Conservation (phyloP, 2,888 invertebrate genomes). For the Diogma glabrata region DNA sequence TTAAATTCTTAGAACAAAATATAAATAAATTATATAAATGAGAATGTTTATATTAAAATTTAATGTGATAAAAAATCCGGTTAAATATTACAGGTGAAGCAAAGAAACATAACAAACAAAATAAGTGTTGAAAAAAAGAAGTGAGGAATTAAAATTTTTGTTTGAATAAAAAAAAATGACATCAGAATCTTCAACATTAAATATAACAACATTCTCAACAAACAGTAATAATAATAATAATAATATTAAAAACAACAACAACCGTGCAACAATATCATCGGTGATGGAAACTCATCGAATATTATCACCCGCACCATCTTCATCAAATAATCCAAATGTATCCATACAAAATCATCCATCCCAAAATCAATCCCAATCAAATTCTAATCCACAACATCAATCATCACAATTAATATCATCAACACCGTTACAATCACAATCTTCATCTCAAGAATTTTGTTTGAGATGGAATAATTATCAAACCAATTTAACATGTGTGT, state of each 20-base stretch:
- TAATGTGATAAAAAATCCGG: conserved; percentile 6
- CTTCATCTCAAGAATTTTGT: conserved; percentile 70
- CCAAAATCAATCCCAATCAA: not conserved
- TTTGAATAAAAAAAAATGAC: conserved; percentile 20
- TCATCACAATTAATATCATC: conserved; percentile 21
- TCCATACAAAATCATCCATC: not conserved
- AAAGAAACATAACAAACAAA: conserved; percentile 7
- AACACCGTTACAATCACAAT: conserved; percentile 9
- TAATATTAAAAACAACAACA: too few relatives aligned
- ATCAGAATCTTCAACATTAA: conserved; percentile 22
- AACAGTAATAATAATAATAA: too few relatives aligned
- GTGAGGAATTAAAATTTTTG: conserved; percentile 1
- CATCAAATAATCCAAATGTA: not conserved
- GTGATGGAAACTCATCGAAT: conserved; percentile 15
- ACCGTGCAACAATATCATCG: conserved; percentile 30
- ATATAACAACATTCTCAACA: conserved; percentile 5
- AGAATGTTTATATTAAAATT: conserved; percentile 5
- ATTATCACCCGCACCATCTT: conserved; percentile 26
- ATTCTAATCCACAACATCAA: conserved; percentile 13
- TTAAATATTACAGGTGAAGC: conserved; percentile 6
- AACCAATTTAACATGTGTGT: conserved; percentile 65
- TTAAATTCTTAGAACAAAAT: conserved; percentile 3
- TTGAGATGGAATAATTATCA: conserved; percentile 91
- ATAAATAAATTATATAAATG: conserved; percentile 2
- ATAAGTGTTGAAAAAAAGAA: not conserved